Conservation (phyloP, 2,797 vertebrate species). For the Peromyscus eremicus region DNA sequence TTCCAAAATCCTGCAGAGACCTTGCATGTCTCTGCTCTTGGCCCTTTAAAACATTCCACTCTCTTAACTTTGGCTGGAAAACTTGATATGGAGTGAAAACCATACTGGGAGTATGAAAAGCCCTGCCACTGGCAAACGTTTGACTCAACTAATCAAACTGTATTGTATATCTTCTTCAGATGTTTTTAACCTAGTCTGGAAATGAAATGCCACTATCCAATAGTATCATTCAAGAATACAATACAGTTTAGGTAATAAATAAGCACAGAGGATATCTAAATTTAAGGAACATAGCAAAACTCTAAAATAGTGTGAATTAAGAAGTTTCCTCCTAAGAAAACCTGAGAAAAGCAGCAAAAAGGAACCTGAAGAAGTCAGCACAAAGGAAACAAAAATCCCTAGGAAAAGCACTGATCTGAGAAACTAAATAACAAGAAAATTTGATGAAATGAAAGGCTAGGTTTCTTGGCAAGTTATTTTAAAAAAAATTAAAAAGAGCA, state of each 20-base stretch:
- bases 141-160: neutral
- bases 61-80: conserved; percentile 7
- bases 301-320: neutral
- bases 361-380: neutral
- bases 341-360: neutral
- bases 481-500: neutral
- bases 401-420: neutral
- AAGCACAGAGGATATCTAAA: neutral
- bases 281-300: neutral
- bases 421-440: neutral
- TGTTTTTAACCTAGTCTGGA: neutral
- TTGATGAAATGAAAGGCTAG: neutral
- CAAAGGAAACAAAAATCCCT: neutral
- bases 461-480: neutral
- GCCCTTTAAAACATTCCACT: neutral
- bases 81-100: neutral
- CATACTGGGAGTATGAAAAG: neutral
- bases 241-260: neutral
- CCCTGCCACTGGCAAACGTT: neutral
- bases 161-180: neutral
- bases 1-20: conserved; percentile 45
- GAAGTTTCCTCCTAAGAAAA: neutral
- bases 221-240: neutral
- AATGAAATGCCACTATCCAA: neutral
- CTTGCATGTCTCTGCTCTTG: neutral